These are phyloP conservation scores for Petrocephalus zakoni DNA, from an alignment of 2,113 vertebrate genomes.

Conservation along the genomic window DNA sequence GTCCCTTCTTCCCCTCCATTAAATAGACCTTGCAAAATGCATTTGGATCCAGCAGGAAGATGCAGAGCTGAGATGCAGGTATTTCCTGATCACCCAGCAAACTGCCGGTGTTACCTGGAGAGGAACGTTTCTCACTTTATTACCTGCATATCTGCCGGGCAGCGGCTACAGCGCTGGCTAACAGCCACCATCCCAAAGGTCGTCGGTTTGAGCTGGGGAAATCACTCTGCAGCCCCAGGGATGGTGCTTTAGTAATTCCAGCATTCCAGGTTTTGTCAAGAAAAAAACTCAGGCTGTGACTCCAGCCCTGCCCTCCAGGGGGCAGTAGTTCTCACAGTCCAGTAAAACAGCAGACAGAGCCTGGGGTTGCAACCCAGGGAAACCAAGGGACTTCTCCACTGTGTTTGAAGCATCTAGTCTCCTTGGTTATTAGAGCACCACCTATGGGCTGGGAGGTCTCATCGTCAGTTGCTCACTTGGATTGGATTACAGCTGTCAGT, in stretches of 20 bases:
- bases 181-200: background rate
- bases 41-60: background rate
- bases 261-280: constrained; percentile 34
- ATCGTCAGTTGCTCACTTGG: background rate
- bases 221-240: background rate
- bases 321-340: background rate
- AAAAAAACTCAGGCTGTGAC: background rate
- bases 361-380: too few relatives aligned
- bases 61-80: background rate
- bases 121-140: background rate
- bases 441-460: background rate
- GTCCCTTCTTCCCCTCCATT: background rate
- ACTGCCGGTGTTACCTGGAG: background rate
- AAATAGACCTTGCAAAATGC: background rate
- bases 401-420: background rate
- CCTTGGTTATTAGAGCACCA: background rate
- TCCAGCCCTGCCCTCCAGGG: background rate
- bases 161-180: constrained; percentile 20
- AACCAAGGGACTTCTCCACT: background rate
- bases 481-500: background rate
- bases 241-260: constrained; percentile 24
- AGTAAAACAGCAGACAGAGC: background rate
- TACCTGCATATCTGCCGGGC: background rate
- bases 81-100: background rate
- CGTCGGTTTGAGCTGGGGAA: background rate